Percentiles rank a stretch among this genome's conserved stretches.
Evolutionary conservation across 1,140 invertebrate genomes (phyloP).

Genomic region (Drosophila nigrodunni): DNA sequence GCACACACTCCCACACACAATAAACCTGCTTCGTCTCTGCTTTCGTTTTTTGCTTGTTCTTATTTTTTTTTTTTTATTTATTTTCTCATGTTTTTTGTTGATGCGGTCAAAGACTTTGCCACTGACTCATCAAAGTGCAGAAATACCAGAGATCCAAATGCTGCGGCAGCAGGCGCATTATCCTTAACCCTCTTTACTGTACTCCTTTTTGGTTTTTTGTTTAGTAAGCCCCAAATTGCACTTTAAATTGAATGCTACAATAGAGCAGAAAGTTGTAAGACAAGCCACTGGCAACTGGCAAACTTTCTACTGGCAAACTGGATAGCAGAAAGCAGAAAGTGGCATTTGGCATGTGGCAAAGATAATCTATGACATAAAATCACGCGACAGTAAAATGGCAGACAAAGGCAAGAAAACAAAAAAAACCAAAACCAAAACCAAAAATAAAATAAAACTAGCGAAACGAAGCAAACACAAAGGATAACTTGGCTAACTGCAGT

Average conservation of each 20-base stretch:
- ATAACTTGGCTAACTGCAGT: conserved; percentile 46
- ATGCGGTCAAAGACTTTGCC: conserved; percentile 54
- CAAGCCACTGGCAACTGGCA: neutral
- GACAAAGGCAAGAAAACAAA: conserved; percentile 57
- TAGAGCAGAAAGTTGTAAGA: neutral
- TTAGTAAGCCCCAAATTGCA: conserved; percentile 73
- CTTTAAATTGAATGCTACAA: conserved; percentile 73
- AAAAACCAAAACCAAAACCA: neutral
- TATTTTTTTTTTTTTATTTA: conserved; percentile 3
- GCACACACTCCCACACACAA: neutral
- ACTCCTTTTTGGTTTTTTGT: conserved; percentile 24
- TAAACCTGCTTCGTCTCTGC: neutral
- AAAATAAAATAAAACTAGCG: neutral
- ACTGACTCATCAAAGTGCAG: conserved; percentile 54
- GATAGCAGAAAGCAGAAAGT: neutral
- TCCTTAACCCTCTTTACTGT: neutral
- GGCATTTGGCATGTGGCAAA: conserved; percentile 14
- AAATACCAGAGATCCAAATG: conserved; percentile 17
- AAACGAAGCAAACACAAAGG: conserved; percentile 40
- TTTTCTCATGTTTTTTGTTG: conserved; percentile 28
- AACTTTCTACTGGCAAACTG: neutral
- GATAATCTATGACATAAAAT: conserved; percentile 78
- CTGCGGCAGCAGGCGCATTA: conserved; percentile 28
- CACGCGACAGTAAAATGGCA: conserved; percentile 75
- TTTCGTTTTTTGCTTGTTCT: neutral